Conservation (phyloP, 2,113 vertebrate genomes). For the Carettochelys insculpta region DNA sequence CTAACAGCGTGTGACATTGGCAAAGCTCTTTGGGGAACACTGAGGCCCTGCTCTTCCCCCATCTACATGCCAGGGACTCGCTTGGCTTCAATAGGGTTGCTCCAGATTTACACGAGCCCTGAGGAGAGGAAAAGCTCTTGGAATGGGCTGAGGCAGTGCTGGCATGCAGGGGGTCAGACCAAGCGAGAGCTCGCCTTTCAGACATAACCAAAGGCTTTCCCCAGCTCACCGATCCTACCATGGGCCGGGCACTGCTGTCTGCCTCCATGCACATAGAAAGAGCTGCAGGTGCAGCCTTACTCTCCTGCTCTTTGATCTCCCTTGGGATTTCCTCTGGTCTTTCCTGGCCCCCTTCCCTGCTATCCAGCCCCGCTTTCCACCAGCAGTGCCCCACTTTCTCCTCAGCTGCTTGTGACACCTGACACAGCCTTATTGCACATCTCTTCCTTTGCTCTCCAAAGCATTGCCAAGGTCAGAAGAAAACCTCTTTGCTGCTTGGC, state of each 20-base stretch:
- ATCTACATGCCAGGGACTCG: background rate
- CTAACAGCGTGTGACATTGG: background rate
- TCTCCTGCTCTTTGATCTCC: background rate
- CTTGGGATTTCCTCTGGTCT: background rate
- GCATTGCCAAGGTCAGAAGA: no score
- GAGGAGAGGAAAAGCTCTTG: background rate
- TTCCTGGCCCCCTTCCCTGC: background rate
- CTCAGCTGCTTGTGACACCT: background rate
- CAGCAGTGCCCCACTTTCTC: background rate
- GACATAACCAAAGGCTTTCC: background rate
- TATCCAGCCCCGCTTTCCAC: background rate
- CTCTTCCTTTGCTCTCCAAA: background rate
- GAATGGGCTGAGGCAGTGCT: background rate
- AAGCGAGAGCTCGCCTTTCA: background rate
- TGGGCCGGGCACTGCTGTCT: background rate
- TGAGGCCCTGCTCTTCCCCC: background rate
- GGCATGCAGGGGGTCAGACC: background rate
- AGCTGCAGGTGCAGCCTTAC: background rate
- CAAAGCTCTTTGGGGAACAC: background rate
- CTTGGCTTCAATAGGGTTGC: background rate
- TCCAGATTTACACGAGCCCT: background rate
- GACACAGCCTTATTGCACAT: background rate
- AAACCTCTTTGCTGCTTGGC: background rate
- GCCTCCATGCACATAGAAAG: background rate
- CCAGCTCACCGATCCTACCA: background rate